These are phyloP conservation scores for Elaphurus davidianus DNA, from an alignment of 2,113 vertebrate species.

Conservation along the genomic window DNA sequence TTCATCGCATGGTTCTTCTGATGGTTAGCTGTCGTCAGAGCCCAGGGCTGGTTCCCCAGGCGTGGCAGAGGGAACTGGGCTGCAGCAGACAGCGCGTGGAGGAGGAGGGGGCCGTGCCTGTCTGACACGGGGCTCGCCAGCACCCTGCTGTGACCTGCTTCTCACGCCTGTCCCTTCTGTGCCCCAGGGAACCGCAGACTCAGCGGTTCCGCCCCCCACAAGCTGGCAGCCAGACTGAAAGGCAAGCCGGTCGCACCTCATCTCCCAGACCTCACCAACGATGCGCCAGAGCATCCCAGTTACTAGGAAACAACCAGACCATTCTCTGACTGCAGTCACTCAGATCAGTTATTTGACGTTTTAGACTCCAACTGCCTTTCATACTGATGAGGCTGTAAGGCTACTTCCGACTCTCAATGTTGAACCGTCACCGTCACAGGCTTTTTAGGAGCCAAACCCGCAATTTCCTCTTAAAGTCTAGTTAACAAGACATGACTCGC, in stretches of 20 bases:
- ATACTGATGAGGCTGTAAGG: not conserved
- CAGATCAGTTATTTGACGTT: not conserved
- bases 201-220: too few relatives aligned
- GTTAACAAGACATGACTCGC: not conserved
- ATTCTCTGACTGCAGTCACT: not conserved
- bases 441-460: not conserved
- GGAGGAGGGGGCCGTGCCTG: not conserved
- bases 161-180: fast-evolving
- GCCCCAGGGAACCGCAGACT: not conserved
- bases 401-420: not conserved
- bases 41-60: not conserved
- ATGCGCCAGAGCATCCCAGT: not conserved
- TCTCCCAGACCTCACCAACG: fast-evolving
- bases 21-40: not conserved
- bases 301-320: not conserved
- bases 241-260: not conserved
- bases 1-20: not conserved
- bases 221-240: not conserved
- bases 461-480: conserved; percentile 39
- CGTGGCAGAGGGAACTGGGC: not conserved
- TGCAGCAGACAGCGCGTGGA: not conserved
- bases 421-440: not conserved
- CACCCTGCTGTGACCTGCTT: not conserved
- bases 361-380: not conserved
- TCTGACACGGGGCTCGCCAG: not conserved